phyloP scores from a whole-genome alignment of 2,797 vertebrate species.

The Neosilurus hyrtlii region DNA sequence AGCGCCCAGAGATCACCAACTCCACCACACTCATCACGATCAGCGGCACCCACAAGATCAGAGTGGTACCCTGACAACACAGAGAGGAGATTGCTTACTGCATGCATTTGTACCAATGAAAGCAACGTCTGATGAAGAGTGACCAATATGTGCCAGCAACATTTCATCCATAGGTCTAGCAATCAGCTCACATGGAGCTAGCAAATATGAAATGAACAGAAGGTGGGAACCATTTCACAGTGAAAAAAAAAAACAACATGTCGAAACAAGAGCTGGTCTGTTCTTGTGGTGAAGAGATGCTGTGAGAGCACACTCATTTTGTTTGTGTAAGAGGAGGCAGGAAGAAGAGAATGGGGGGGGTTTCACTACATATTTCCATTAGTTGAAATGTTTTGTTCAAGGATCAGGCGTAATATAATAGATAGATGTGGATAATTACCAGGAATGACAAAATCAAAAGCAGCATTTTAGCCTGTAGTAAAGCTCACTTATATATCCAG shows the following conservation, averaged over 20 bases:
- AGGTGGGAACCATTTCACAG: conserved; percentile 4
- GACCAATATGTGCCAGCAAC: conserved; percentile 2
- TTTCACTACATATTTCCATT: background rate
- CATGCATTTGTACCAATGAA: conserved; percentile 13
- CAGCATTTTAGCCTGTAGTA: background rate
- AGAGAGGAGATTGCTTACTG: conserved; percentile 2
- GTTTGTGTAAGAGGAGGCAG: background rate
- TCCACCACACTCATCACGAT: conserved; percentile 77
- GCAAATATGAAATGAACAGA: background rate
- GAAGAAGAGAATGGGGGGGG: background rate
- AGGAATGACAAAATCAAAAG: background rate
- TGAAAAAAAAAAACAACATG: background rate
- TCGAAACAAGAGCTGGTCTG: background rate
- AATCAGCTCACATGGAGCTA: conserved; percentile 8
- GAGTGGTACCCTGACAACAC: conserved; percentile 79
- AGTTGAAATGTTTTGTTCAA: background rate
- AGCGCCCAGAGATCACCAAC: conserved; percentile 74
- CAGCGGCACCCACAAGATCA: conserved; percentile 85
- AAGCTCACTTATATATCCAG: background rate
- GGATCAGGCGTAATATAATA: background rate
- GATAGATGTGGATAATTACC: too few species aligned
- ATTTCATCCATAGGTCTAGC: conserved; percentile 21
- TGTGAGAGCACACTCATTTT: background rate
- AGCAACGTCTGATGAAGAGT: conserved; percentile 20
- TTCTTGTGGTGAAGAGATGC: background rate